These are phyloP conservation scores for Spatulosminthurus flaviceps DNA, from an alignment of 2,888 invertebrate genomes.

Conservation along the genomic window DNA sequence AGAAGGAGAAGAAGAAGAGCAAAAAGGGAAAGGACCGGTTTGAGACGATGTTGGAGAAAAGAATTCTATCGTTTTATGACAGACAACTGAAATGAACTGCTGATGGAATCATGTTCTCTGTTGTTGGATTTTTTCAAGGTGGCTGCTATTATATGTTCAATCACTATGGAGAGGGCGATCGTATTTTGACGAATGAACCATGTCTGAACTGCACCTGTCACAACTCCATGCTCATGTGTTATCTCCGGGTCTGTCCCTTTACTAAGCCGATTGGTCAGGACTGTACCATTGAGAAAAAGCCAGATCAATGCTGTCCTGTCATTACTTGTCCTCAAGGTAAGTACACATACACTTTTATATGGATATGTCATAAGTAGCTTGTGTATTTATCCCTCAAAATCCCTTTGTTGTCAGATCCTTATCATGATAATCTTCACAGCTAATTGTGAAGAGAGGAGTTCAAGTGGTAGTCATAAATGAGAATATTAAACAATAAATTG, in stretches of 20 bases:
- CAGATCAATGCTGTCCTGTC: slow-evolving; percentile 92
- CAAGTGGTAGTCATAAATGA: background rate
- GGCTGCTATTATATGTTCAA: slow-evolving; percentile 95
- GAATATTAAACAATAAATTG: no score
- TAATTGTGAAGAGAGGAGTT: slow-evolving; percentile 2
- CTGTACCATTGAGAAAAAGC: slow-evolving; percentile 87
- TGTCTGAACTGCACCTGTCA: slow-evolving; percentile 96
- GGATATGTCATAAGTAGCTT: no score
- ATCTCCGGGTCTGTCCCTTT: slow-evolving; percentile 90
- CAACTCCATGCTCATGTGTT: slow-evolving; percentile 95
- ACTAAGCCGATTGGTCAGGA: slow-evolving; percentile 92
- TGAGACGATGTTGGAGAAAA: slow-evolving; percentile 40
- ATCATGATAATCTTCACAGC: background rate
- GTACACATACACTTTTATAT: slow-evolving; percentile 50
- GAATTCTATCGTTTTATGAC: slow-evolving; percentile 46
- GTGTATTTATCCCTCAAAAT: slow-evolving; percentile 4
- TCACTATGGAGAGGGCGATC: slow-evolving; percentile 90
- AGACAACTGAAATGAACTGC: slow-evolving; percentile 44
- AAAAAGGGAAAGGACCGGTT: slow-evolving; percentile 48
- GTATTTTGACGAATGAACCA: slow-evolving; percentile 93
- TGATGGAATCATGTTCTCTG: slow-evolving; percentile 34
- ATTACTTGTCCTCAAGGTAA: slow-evolving; percentile 93
- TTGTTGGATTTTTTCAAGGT: slow-evolving; percentile 67
- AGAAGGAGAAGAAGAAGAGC: background rate
- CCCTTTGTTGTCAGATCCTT: no score